A percentile compares a stretch with the other conserved stretches of the same genome.
phyloP scores from a whole-genome alignment of 2,888 invertebrate species.

The Polietes domitor region DNA sequence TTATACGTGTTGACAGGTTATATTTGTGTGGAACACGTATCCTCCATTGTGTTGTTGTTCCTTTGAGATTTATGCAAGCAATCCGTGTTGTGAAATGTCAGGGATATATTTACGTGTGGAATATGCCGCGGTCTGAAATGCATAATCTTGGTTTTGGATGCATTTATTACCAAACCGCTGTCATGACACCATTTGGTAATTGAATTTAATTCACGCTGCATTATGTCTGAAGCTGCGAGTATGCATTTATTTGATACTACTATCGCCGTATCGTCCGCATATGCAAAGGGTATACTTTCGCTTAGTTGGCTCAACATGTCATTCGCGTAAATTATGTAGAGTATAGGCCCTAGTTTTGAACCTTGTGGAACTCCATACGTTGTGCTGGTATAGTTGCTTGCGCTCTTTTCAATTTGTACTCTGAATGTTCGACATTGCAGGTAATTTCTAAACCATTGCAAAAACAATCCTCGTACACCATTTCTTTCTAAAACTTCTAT shows the following conservation, averaged over 20 bases:
- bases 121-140: not conserved
- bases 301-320: slow-evolving; percentile 1
- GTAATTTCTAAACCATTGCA: slow-evolving; percentile 25
- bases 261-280: too few relatives aligned
- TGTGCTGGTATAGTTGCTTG: not conserved
- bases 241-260: too few relatives aligned
- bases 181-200: slow-evolving; percentile 17
- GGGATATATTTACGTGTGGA: not conserved
- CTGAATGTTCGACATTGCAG: not conserved
- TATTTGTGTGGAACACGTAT: not conserved
- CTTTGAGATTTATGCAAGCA: not conserved
- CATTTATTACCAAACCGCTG: not conserved
- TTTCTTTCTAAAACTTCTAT: slow-evolving; percentile 2
- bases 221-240: not conserved
- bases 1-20: not conserved
- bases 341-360: slow-evolving; percentile 27
- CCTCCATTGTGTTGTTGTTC: not conserved
- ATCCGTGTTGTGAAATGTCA: not conserved
- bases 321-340: slow-evolving; percentile 22
- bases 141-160: slow-evolving; percentile 5
- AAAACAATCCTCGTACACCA: not conserved
- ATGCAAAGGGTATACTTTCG: too few relatives aligned
- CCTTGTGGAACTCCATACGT: not conserved
- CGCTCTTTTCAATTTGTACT: not conserved
- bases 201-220: not conserved